A percentile compares a stretch with the other conserved stretches of the same genome.
phyloP scores from a whole-genome alignment of 2,113 vertebrate species.

The Chionomys nivalis region DNA sequence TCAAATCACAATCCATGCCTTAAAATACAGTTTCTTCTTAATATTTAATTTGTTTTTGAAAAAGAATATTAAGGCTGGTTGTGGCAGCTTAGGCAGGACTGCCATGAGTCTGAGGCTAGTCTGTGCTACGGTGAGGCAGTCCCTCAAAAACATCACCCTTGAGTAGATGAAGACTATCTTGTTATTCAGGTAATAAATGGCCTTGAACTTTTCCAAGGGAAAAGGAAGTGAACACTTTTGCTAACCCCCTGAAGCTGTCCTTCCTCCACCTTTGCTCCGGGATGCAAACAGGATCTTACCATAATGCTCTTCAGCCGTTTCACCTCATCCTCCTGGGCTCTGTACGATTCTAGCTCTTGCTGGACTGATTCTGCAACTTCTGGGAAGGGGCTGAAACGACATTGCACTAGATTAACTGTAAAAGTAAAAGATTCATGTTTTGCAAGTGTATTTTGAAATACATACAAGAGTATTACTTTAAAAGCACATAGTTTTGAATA shows the following conservation, averaged over 20 bases:
- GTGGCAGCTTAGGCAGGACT: background rate
- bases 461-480: background rate
- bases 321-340: constrained; percentile 97
- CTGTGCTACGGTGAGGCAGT: background rate
- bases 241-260: background rate
- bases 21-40: background rate
- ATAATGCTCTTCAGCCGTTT: constrained; percentile 98
- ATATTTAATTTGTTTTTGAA: constrained; percentile 44
- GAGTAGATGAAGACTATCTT: background rate
- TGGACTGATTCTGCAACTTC: constrained; percentile 98
- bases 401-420: constrained; percentile 67
- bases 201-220: constrained; percentile 12
- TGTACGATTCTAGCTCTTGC: constrained; percentile 95
- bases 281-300: constrained; percentile 86
- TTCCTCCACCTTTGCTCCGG: constrained; percentile 18
- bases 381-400: constrained; percentile 93
- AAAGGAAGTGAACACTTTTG: background rate
- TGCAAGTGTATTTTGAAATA: constrained; percentile 43
- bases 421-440: constrained; percentile 30
- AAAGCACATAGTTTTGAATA: constrained; percentile 6
- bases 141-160: background rate
- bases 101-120: background rate
- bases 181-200: background rate
- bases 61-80: background rate
- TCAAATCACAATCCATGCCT: background rate